A percentile compares a stretch with the other conserved stretches of the same genome.
Evolutionary conservation across 2,888 invertebrate species (phyloP).

Genomic region (Polymixis lichenea): DNA sequence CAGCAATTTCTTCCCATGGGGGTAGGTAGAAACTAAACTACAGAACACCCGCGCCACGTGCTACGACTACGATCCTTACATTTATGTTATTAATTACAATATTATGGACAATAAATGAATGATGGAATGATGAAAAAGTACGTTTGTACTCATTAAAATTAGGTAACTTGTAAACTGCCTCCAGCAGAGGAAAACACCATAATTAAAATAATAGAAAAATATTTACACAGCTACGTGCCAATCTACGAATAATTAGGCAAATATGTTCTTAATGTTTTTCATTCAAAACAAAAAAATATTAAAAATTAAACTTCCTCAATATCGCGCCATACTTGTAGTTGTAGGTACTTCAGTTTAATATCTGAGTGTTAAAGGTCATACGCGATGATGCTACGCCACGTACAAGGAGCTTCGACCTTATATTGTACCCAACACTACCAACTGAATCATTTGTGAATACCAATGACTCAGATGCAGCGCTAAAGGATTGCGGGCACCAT

Average conservation of each 20-base stretch:
- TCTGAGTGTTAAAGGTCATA: slow-evolving; percentile 47
- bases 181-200: background rate
- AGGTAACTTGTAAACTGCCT: background rate
- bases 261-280: background rate
- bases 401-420: slow-evolving; percentile 61
- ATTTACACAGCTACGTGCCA: background rate
- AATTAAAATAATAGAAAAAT: background rate
- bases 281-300: too few relatives aligned
- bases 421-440: slow-evolving; percentile 36
- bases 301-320: slow-evolving; percentile 44
- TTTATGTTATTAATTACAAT: background rate
- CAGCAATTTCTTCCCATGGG: too few relatives aligned
- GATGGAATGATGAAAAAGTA: background rate
- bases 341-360: slow-evolving; percentile 47
- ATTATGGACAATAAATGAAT: background rate
- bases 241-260: background rate
- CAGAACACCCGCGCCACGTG: too few relatives aligned
- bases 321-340: slow-evolving; percentile 23
- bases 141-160: background rate
- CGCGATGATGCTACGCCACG: slow-evolving; percentile 34
- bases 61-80: too few relatives aligned
- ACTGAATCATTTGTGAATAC: slow-evolving; percentile 54
- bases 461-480: slow-evolving; percentile 51
- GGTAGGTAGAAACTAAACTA: too few relatives aligned
- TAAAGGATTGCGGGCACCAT: slow-evolving; percentile 26